Percentiles rank a stretch among this genome's conserved stretches.
phyloP scores from a whole-genome alignment of 2,888 invertebrate genomes.

The Leptopilina syphax region DNA sequence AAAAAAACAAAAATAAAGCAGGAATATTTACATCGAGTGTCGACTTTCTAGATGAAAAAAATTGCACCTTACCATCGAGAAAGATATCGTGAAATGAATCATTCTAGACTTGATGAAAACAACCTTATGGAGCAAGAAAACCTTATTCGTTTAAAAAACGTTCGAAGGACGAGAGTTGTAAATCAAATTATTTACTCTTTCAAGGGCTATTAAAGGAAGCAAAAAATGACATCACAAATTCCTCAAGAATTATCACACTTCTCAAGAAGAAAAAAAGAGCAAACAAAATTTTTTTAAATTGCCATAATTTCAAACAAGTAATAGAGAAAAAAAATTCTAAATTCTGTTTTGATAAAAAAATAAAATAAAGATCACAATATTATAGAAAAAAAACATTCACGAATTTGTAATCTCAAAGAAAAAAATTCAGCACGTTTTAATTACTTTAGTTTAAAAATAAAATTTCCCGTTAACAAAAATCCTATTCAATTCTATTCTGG shows the following conservation, averaged over 20 bases:
- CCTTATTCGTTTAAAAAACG: slow-evolving; percentile 8
- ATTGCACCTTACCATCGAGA: not conserved
- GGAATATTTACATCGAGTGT: not conserved
- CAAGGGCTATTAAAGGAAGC: not conserved
- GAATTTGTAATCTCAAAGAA: not conserved
- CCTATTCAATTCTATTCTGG: not conserved
- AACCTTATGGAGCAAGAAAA: slow-evolving; percentile 6
- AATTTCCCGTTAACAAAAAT: not conserved
- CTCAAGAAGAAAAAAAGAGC: not conserved
- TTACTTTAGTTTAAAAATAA: not conserved
- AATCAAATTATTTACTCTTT: slow-evolving; percentile 5
- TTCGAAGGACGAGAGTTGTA: not conserved
- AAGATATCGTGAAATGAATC: slow-evolving; percentile 6
- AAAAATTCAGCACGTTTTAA: not conserved
- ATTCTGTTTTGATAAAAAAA: no score
- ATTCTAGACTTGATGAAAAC: not conserved
- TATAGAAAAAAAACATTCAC: no score
- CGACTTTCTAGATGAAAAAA: not conserved
- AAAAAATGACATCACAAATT: not conserved
- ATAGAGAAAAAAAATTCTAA: not conserved
- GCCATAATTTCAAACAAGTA: no score
- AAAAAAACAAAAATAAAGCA: no score
- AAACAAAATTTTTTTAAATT: not conserved
- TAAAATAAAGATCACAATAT: no score
- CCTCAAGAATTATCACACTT: not conserved